phyloP scores from a whole-genome alignment of 2,888 invertebrate species.

The Allophyes oxyacanthae region DNA sequence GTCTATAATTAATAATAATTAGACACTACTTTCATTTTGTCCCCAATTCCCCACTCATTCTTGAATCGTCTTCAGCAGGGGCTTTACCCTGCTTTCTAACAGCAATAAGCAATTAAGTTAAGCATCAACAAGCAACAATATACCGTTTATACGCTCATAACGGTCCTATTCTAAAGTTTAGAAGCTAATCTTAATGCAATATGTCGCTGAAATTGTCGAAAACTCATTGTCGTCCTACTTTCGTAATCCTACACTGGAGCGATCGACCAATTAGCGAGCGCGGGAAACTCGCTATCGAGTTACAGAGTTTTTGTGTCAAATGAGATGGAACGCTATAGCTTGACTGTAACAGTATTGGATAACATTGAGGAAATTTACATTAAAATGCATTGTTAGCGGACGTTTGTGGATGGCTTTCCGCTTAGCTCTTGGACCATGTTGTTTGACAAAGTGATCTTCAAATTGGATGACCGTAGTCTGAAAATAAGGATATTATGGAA shows the following conservation, averaged over 20 bases:
- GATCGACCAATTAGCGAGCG: slow-evolving; percentile 77
- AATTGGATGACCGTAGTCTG: neutral
- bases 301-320: slow-evolving; percentile 77
- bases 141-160: slow-evolving; percentile 15
- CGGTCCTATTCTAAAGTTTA: slow-evolving; percentile 6
- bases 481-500: neutral
- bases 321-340: slow-evolving; percentile 60
- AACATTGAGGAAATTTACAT: slow-evolving; percentile 54
- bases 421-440: neutral
- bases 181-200: slow-evolving; percentile 34
- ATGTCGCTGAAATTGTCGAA: slow-evolving; percentile 31
- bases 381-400: slow-evolving; percentile 45
- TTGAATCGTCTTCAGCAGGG: neutral
- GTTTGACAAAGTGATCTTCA: neutral
- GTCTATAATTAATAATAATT: too few species aligned
- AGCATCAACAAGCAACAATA: slow-evolving; percentile 18
- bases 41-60: neutral
- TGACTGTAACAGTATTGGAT: slow-evolving; percentile 46
- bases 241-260: slow-evolving; percentile 76
- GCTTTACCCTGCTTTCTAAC: slow-evolving; percentile 8
- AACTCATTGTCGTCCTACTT: slow-evolving; percentile 66
- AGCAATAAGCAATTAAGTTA: slow-evolving; percentile 22
- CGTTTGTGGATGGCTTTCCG: slow-evolving; percentile 8
- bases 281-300: slow-evolving; percentile 77
- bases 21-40: neutral